Conservation (phyloP, 2,113 vertebrate species). For the Capricornis sumatraensis region DNA sequence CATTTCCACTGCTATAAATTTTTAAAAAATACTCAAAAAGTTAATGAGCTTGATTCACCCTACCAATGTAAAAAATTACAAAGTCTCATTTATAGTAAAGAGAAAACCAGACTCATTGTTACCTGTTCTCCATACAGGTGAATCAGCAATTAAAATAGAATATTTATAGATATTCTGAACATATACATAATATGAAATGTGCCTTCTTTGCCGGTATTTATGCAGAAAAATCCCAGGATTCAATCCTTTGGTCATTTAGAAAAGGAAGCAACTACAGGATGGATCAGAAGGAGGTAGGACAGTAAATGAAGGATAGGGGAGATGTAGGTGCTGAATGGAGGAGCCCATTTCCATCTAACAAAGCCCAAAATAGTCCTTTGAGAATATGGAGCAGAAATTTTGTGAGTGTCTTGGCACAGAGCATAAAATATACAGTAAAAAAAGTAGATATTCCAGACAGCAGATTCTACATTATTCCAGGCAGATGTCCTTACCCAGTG, state of each 20-base stretch:
- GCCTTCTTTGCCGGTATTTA: not conserved
- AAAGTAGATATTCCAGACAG: not conserved
- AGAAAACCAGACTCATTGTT: not conserved
- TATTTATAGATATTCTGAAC: not conserved
- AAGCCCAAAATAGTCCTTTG: not conserved
- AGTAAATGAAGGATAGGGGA: not conserved
- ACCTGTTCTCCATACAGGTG: not conserved
- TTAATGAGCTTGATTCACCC: not conserved
- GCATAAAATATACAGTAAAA: not conserved
- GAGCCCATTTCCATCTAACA: not conserved
- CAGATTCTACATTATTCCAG: not conserved
- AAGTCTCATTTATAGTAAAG: not conserved
- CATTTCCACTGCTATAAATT: not conserved
- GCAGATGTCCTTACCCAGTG: constrained; percentile 23
- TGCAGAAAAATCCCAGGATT: not conserved
- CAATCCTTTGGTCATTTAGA: not conserved
- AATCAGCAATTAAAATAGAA: not conserved
- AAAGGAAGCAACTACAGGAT: not conserved
- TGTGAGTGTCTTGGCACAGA: not conserved
- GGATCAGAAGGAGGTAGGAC: not conserved
- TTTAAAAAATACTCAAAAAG: not conserved
- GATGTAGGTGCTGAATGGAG: not conserved
- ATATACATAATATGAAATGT: not conserved
- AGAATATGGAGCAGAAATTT: not conserved
- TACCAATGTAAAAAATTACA: not conserved